phyloP scores from a whole-genome alignment of 2,797 vertebrate species.

The Argya squamiceps region DNA sequence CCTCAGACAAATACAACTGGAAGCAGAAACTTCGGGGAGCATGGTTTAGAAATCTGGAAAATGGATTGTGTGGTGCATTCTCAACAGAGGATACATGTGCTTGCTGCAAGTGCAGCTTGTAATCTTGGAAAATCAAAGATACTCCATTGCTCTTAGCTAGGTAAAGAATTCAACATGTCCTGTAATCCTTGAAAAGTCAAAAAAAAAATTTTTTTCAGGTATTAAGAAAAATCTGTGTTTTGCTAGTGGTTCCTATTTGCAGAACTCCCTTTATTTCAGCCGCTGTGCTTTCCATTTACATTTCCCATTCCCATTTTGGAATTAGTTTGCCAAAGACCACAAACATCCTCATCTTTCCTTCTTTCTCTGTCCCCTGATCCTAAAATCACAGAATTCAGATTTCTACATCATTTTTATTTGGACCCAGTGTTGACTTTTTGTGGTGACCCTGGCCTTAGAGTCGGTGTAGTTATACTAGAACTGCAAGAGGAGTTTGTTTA shows the following conservation, averaged over 20 bases:
- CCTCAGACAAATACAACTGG: neutral
- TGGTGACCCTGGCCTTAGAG: neutral
- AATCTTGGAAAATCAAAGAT: neutral
- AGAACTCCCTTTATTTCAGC: neutral
- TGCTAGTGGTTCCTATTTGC: neutral
- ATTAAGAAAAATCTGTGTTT: neutral
- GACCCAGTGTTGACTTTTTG: neutral
- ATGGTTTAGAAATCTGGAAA: neutral
- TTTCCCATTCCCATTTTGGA: neutral
- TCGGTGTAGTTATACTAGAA: neutral
- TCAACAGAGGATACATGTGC: neutral
- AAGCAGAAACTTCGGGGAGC: neutral
- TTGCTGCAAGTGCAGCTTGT: neutral
- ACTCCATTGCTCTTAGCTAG: neutral
- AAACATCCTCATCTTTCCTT: neutral
- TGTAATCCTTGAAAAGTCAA: neutral
- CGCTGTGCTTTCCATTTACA: neutral
- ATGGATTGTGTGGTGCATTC: neutral
- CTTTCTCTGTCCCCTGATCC: neutral
- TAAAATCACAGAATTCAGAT: neutral
- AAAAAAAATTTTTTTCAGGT: neutral
- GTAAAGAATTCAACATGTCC: neutral
- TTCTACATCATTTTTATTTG: neutral
- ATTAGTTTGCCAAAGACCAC: neutral
- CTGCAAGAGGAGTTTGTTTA: neutral